These are phyloP conservation scores for Drosophila kurseongensis DNA, from an alignment of 1,140 invertebrate genomes.

Conservation along the genomic window DNA sequence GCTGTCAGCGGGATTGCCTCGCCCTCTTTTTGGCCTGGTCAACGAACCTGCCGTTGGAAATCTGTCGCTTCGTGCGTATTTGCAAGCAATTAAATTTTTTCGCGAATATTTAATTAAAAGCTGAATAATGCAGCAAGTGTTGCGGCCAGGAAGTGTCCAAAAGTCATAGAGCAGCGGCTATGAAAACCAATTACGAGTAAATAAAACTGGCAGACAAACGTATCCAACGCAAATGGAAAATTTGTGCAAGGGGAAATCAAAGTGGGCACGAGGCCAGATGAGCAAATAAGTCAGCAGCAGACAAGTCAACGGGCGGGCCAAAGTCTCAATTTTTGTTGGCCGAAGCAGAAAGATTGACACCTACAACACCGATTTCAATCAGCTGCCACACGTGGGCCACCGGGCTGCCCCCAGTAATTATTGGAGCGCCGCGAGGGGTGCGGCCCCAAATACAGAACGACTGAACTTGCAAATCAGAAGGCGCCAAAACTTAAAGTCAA, in stretches of 20 bases:
- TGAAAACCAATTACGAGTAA: conserved; percentile 64
- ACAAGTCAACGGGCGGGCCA: conserved; percentile 55
- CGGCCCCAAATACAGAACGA: conserved; percentile 39
- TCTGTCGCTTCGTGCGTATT: conserved; percentile 39
- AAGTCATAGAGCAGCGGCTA: conserved; percentile 13
- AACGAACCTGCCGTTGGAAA: conserved; percentile 57
- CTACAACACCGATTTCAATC: conserved; percentile 52
- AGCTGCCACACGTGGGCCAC: conserved; percentile 42
- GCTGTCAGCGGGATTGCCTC: conserved; percentile 36
- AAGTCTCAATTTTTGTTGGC: conserved; percentile 5
- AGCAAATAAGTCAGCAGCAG: conserved; percentile 52
- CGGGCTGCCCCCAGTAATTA: conserved; percentile 56
- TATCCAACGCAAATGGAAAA: conserved; percentile 50
- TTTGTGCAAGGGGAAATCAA: conserved; percentile 55
- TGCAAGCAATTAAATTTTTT: conserved; percentile 60
- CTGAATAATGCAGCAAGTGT: conserved; percentile 59
- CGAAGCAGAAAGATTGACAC: conserved; percentile 47
- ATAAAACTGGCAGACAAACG: conserved; percentile 48
- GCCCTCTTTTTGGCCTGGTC: conserved; percentile 41
- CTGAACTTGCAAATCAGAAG: conserved; percentile 64
- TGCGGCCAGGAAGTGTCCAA: conserved; percentile 58
- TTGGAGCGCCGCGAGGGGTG: conserved; percentile 19
- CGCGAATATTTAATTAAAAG: conserved; percentile 70
- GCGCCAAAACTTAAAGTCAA: conserved; percentile 32
- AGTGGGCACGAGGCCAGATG: conserved; percentile 51